Evolutionary conservation across 2,113 vertebrate genomes (phyloP).

Genomic region (Amphilophus citrinellus): DNA sequence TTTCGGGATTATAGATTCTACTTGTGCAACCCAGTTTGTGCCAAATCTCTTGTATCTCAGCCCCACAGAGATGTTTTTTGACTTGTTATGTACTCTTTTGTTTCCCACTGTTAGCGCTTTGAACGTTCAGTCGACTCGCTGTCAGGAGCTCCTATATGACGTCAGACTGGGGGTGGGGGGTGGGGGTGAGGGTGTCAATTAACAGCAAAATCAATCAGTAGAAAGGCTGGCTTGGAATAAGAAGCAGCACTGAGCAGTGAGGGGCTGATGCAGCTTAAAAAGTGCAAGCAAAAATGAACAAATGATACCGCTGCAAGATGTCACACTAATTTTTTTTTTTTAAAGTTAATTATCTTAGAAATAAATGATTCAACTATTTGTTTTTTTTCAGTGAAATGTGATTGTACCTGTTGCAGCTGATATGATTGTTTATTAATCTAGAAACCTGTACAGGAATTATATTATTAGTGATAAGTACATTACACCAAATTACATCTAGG

Average conservation of each 20-base stretch:
- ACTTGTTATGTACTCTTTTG: slow-evolving; percentile 15
- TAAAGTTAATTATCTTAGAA: not conserved
- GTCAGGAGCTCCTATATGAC: slow-evolving; percentile 36
- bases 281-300: not conserved
- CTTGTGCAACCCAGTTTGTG: not conserved
- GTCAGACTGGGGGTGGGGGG: not conserved
- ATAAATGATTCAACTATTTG: not conserved
- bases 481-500: not conserved
- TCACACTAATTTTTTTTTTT: not conserved
- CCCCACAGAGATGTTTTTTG: slow-evolving; percentile 39
- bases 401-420: not conserved
- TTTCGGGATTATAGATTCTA: not conserved
- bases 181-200: slow-evolving; percentile 8
- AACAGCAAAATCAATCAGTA: slow-evolving; percentile 53
- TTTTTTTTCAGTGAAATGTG: not conserved
- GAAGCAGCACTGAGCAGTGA: not conserved
- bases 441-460: not conserved
- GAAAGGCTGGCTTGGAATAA: slow-evolving; percentile 17
- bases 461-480: not conserved
- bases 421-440: not conserved
- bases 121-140: slow-evolving; percentile 14
- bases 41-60: not conserved
- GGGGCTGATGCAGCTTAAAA: slow-evolving; percentile 18
- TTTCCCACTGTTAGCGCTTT: slow-evolving; percentile 47
- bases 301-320: not conserved